Conservation (phyloP, 2,797 vertebrate genomes). For the Cossypha dichroa region DNA sequence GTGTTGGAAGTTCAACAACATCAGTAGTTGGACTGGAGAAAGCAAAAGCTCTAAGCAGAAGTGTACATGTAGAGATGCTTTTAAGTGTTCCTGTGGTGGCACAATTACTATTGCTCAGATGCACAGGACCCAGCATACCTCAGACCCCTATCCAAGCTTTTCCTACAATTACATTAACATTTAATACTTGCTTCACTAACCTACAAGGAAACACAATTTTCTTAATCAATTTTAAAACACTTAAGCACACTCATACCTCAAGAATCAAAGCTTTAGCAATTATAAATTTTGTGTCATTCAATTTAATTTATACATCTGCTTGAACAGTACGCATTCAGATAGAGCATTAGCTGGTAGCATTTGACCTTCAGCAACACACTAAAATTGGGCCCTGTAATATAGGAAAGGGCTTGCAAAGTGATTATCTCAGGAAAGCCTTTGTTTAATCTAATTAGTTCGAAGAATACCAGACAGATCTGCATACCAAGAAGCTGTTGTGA, state of each 20-base stretch:
- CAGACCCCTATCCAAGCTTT: neutral
- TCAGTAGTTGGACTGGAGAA: neutral
- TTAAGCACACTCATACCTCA: neutral
- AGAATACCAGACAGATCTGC: constrained; percentile 54
- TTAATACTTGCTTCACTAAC: neutral
- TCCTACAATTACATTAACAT: neutral
- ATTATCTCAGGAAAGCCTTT: constrained; percentile 83
- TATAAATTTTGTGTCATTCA: neutral
- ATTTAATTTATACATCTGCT: neutral
- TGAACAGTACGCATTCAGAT: neutral
- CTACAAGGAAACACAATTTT: neutral
- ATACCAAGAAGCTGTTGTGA: constrained; percentile 3
- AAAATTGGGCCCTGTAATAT: constrained; percentile 54
- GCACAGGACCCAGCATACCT: neutral
- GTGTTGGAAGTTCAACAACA: neutral
- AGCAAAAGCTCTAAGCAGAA: neutral
- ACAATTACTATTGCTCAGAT: neutral
- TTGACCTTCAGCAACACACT: constrained; percentile 82
- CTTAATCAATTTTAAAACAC: neutral
- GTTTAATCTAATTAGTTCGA: constrained; percentile 83
- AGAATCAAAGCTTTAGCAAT: neutral
- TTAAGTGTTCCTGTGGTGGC: neutral
- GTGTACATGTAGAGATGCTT: neutral
- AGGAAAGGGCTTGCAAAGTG: constrained; percentile 76
- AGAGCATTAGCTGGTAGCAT: constrained; percentile 44